Evolutionary conservation across 2,888 invertebrate genomes (phyloP).

Genomic region (Alloscopus bannaensis): DNA sequence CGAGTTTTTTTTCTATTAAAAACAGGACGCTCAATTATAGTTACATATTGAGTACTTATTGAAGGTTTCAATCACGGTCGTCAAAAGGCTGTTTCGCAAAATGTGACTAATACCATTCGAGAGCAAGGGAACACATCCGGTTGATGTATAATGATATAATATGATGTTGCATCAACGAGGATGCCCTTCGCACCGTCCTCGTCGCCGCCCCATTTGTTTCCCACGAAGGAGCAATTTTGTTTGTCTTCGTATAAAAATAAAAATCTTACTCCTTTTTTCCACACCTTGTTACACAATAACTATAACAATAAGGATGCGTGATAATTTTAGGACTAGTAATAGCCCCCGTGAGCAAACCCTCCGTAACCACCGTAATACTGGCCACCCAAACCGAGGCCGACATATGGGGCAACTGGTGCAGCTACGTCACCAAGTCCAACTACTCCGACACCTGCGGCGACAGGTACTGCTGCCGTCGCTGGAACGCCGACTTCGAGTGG

Average conservation of each 20-base stretch:
- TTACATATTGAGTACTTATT: neutral
- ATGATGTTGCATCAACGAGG: neutral
- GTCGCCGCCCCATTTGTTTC: constrained; percentile 11
- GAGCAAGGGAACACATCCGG: constrained; percentile 38
- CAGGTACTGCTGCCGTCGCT: neutral
- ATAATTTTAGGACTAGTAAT: neutral
- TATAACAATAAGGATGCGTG: neutral
- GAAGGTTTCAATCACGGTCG: constrained; percentile 19
- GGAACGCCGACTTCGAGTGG: neutral
- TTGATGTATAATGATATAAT: constrained; percentile 6
- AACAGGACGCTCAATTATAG: no score
- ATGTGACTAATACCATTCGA: no score
- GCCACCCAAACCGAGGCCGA: constrained; percentile 3
- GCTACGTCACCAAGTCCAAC: neutral
- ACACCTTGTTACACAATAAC: neutral
- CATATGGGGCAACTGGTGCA: neutral
- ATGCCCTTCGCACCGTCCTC: constrained; percentile 26
- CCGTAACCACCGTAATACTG: neutral
- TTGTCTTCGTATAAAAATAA: neutral
- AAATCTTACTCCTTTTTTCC: neutral
- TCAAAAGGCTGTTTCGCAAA: neutral
- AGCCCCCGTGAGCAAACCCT: neutral
- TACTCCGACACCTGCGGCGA: neutral
- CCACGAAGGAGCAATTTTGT: constrained; percentile 12
- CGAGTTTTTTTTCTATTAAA: no score